Evolutionary conservation across 53 echinoderm and acorn worm species (phyloP).

Genomic region (Apostichopus leukothele): DNA sequence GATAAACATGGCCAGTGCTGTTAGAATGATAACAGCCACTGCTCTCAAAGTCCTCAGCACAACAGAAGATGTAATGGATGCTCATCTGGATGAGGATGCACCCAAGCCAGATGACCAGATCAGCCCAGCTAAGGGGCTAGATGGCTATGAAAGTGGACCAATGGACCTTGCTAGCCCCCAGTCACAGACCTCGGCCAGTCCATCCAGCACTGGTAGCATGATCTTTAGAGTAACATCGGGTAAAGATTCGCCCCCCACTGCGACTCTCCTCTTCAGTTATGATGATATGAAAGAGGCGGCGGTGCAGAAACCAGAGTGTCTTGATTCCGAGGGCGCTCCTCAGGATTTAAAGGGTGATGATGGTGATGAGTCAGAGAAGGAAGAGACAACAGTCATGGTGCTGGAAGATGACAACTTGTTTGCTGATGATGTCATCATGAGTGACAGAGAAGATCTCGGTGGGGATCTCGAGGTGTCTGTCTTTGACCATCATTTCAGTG

Average conservation of each 20-base stretch:
- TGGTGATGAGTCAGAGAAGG: slow-evolving; percentile 45
- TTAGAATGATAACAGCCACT: slow-evolving; percentile 92
- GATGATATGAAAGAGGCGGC: slow-evolving; percentile 19
- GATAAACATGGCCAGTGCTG: slow-evolving; percentile 87
- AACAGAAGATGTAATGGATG: slow-evolving; percentile 83
- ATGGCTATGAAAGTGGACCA: slow-evolving; percentile 27
- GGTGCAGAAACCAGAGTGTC: not conserved
- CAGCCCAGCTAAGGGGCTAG: not conserved
- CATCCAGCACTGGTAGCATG: slow-evolving; percentile 34
- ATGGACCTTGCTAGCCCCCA: slow-evolving; percentile 13
- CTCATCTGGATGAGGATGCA: slow-evolving; percentile 60
- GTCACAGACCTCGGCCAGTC: slow-evolving; percentile 37
- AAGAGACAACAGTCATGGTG: slow-evolving; percentile 47
- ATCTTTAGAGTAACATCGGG: slow-evolving; percentile 51
- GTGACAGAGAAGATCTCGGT: not conserved
- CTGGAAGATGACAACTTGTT: slow-evolving; percentile 21
- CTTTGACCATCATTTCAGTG: slow-evolving; percentile 56
- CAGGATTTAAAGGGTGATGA: slow-evolving; percentile 38
- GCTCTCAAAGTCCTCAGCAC: slow-evolving; percentile 88
- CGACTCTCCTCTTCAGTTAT: slow-evolving; percentile 71
- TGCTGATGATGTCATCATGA: not conserved
- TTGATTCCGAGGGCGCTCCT: not conserved
- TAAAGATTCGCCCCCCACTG: slow-evolving; percentile 73
- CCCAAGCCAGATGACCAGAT: not conserved
- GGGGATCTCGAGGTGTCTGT: slow-evolving; percentile 56